Evolutionary conservation across 2,888 invertebrate genomes (phyloP), one percentile per base, ranked within the genome.

Genomic region (Hemicrepidius hirtus): DNA sequence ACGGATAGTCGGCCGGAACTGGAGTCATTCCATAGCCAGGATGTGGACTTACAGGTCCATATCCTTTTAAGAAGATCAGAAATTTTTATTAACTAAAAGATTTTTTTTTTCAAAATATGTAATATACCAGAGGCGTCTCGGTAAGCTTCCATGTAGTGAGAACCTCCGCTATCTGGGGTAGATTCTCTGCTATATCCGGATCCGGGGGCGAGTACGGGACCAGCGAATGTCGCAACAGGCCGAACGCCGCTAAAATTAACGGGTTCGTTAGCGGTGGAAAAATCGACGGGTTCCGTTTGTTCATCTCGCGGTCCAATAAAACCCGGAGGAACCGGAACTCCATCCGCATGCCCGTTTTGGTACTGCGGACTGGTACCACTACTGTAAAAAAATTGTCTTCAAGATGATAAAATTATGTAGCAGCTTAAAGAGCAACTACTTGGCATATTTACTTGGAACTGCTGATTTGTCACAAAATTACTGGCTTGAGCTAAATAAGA

Each of bases 141-240:
- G 86, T 95, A 96, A 75, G 94, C 93, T 86, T 96, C 95, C 87
- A 95, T 91, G 85, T 95, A 96, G 88, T 95, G 95, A 67, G 95
- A 95, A 73, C 95, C 95, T 62, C 95, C 95, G 83, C 95, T 95
- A 86, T 96, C 95, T 3, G 95, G 95, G 63, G 95, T 95, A 75
- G 95, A 95, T 87, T 96, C 95, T 81, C 95, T 91, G 87, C 95
- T 95, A 86, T 95, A 95, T 10, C 87, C 87, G 84, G 92, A 91
- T 68, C 93, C 90, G 80, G 93, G 89, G 87, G 92, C 77, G 77
- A 84, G 74, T 76, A 83, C 78, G 75, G 84, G 76, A 77, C 83
- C 84, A 68, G 84, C 84, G 73, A 85, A 84, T n/a, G 84, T 81
- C 50, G 85, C 84, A 74, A 89, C 88, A 50, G 89, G 89, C 84